Base-by-base conservation (phyloP, 2,113 vertebrate species). In the Oxyruncus cristatus region DNA sequence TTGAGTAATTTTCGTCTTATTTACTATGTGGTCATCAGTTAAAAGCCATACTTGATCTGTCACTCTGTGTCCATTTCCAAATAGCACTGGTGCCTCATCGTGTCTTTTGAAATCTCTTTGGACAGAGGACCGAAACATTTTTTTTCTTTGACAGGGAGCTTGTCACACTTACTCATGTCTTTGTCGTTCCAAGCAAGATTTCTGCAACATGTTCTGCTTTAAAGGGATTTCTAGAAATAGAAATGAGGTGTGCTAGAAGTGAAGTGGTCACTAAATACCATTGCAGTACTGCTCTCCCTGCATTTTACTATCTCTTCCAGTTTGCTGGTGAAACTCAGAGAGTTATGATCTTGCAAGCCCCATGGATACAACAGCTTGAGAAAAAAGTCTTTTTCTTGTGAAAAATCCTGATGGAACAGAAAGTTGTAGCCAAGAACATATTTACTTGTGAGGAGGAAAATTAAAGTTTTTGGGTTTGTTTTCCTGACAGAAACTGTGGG, bases 131-230 rank as follows among this genome's bases (percentile, higher is more conserved):
- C 65, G 76, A 77, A 95, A 42, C 18, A 3, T 7, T 66, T 91
- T 41, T 80, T 75, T 66, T 16, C 5, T 91, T 80, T 92, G 74
- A 71, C 0, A 23, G 80, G 68, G 39, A 65, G 7, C 75, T 93
- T 96, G 93, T 97, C 93, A 90, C 63, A 88, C 68, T 95, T 92
- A 86, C 28, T 96, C 75, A 92, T 44, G 85, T 94, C 83, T 94
- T 90, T 93, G 65, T 67, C 1, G 0, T 86, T 91, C 16, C 44
- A 52, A 92, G 88, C 44, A 88, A 93, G 85, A 91, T 86, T 93
- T 93, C 61, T 90, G n/a, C 72, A 95, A 41, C 59, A 33, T 68
- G 24, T 86, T 93, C 79, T 94, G 27, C 47, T 89, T 88, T 82
- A 76, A 95, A 78, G 32, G 56, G 73, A 72, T 92, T 88, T 24